Conservation (phyloP, 1,140 invertebrate genomes). For the Drosophila erecta region DNA sequence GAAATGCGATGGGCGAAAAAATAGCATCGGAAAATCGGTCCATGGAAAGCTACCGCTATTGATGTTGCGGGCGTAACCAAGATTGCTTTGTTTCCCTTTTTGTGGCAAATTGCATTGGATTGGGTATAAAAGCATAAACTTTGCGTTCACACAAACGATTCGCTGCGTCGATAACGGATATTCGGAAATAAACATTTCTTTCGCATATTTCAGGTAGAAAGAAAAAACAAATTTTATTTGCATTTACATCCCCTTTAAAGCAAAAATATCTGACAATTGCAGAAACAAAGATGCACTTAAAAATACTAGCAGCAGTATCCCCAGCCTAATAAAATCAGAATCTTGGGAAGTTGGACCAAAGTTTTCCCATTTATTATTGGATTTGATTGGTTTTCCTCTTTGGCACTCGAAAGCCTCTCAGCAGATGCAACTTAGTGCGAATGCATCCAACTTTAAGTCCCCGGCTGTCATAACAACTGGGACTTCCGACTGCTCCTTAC, state of each 20-base stretch:
- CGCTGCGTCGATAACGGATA: conserved; percentile 17
- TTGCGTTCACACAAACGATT: conserved; percentile 32
- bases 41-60: conserved; percentile 30
- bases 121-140: conserved; percentile 26
- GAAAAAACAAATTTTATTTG: not conserved
- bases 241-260: not conserved
- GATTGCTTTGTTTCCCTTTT: conserved; percentile 34
- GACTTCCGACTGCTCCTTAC: conserved; percentile 4
- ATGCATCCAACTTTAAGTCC: conserved; percentile 12
- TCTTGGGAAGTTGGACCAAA: not conserved
- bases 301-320: no score
- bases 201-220: no score
- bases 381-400: not conserved
- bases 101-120: conserved; percentile 53
- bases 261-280: no score
- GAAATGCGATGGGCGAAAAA: conserved; percentile 30
- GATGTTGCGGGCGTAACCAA: conserved; percentile 45
- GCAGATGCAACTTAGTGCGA: conserved; percentile 7
- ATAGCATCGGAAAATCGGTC: conserved; percentile 34
- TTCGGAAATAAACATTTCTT: conserved; percentile 11
- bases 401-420: not conserved
- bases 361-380: not conserved
- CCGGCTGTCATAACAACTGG: conserved; percentile 14
- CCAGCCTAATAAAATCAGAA: not conserved
- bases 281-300: no score